Evolutionary conservation across 2,888 invertebrate species (phyloP), one percentile per base, ranked within the genome.

Genomic region (Rotaria socialis): DNA sequence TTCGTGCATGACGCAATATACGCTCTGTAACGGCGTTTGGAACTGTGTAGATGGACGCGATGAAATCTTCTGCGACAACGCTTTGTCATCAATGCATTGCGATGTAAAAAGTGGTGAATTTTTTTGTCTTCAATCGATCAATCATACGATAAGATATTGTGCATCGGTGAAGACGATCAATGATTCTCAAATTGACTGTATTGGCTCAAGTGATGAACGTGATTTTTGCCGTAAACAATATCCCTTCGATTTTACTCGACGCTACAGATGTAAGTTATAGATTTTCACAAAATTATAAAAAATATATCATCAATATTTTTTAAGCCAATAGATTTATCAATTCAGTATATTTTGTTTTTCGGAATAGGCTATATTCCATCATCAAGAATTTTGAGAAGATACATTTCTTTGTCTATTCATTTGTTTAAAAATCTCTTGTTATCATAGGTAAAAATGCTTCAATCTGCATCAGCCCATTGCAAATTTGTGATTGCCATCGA

Each of bases 401-500:
- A 47, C 35, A 47, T 47, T 47, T 47, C 11, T 11, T 0, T 47
- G 47, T 47, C 11, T 7, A 47, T 47, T 47, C 47, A 47, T 7
- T 4, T 3, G 8, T 47, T 47, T 11, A 47, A 0, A 47, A 47
- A 47, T 47, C 7, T 47, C 11, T 11, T 47, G 7, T 10, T 58
- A 2, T 19, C n/a, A 8, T 58, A 58, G 58, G 58, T 58, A 19
- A 14, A 8, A 74, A 74, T 35, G 27, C 27, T 35, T 41, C 27
- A 14, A 27, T 5, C 16, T 74, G 74, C n/a, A 74, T 74, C 7
- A 41, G n/a, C 19, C 74, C 74, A 16, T 41, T 27, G 27, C 74
- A 74, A 74, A 74, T 74, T 74, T 74, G 74, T 74, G 74, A 74
- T 41, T 74, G 74, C n/a, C 41, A 16, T 74, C 19, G 14, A 74